Base-by-base conservation (phyloP, 2,113 vertebrate genomes). In the Aphyosemion australe region DNA sequence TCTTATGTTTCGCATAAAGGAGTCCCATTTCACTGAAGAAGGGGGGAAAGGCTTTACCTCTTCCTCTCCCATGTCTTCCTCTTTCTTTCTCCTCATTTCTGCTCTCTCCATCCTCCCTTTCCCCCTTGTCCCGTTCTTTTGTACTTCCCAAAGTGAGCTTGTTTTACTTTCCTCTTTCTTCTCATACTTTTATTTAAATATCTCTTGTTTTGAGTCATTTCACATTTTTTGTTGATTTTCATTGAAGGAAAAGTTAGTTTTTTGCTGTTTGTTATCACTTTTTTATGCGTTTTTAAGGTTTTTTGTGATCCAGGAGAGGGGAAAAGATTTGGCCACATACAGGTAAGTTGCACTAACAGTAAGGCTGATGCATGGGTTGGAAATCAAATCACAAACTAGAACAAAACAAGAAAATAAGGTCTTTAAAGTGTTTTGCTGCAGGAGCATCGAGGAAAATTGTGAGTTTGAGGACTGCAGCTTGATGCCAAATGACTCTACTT, bases 1-100 rank as follows among this genome's bases (percentile, higher is more conserved):
- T 67, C 83, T 89, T 78, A 77, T 83, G 72, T 79, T 89, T 84
- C 72, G 86, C 91, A 93, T 90, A 84, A 88, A 88, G 84, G 83
- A 90, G 76, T 87, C 86, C 89, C 86, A 89, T 90, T 90, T 89
- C 86, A 84, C 72, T 85, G 89, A 90, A 80, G 78, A 69, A 73
- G 80, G 63, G 80, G 65, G 59, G 84, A 86, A 85, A 47, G 64
- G 67, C 76, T 86, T 85, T 77, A 77, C 65, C 76, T 75, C 74
- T 77, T 61, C 59, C 31, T 82, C 50, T 61, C 70, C 62, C 46
- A 32, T 72, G 32, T 51, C 60, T 26, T 13, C 43, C 18, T 61
- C 18, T 47, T 20, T 58, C 52, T 61, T 37, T 1, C 13, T 66
- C 34, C 26, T 60, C 39, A 15, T 48, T 69, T 47, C 49, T 59